A percentile compares a stretch with the other conserved stretches of the same genome.
phyloP scores from a whole-genome alignment of 2,888 invertebrate species.

The Tetramorium bicarinatum region DNA sequence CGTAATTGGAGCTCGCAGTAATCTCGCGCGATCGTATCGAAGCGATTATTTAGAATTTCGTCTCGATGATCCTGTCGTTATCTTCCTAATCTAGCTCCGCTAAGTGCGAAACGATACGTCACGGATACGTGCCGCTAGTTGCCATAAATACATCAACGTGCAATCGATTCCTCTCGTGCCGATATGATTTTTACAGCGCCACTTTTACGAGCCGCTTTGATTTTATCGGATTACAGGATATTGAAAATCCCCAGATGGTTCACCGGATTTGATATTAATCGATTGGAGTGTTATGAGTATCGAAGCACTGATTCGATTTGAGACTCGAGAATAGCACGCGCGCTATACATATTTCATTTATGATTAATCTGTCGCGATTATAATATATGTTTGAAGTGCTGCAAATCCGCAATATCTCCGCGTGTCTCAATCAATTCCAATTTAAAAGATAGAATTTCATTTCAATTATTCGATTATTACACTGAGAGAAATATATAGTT shows the following conservation, averaged over 20 bases:
- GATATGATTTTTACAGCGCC: slow-evolving; percentile 15
- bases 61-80: background rate
- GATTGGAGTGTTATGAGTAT: slow-evolving; percentile 20
- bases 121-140: background rate
- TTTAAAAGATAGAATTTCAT: background rate
- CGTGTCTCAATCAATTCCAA: background rate
- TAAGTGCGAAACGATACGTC: background rate
- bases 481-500: too few species aligned
- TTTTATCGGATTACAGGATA: slow-evolving; percentile 39
- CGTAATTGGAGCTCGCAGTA: slow-evolving; percentile 16
- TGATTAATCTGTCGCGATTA: slow-evolving; percentile 12
- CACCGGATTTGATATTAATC: slow-evolving; percentile 30
- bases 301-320: slow-evolving; percentile 19
- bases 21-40: background rate
- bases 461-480: slow-evolving; percentile 5
- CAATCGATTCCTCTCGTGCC: background rate
- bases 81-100: background rate
- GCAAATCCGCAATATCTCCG: background rate
- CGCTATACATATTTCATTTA: slow-evolving; percentile 13
- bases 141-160: slow-evolving; percentile 17
- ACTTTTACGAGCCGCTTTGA: slow-evolving; percentile 9
- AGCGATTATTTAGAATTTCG: background rate
- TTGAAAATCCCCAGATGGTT: slow-evolving; percentile 35
- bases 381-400: background rate
- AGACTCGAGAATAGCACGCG: background rate